Evolutionary conservation across 1,140 invertebrate species (phyloP).

Genomic region (Heliconius hewitsoni): DNA sequence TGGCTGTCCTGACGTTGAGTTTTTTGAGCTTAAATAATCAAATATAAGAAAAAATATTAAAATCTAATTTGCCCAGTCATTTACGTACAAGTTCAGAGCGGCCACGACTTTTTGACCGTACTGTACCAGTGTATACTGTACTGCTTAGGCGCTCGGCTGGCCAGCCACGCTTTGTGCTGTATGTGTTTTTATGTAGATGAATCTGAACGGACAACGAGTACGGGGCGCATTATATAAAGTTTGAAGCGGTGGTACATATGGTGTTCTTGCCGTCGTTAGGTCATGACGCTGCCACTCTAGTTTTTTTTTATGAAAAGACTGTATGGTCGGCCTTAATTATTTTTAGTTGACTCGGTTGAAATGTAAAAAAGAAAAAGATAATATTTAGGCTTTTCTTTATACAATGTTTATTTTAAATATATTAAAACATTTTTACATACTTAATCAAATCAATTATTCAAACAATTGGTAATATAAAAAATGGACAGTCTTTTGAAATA

Average conservation of each 20-base stretch:
- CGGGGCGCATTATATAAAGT: conserved; percentile 26
- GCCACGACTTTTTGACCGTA: neutral
- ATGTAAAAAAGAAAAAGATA: neutral
- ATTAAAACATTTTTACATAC: neutral
- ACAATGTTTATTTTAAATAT: neutral
- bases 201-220: conserved; percentile 27
- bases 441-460: neutral
- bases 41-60: too few species aligned
- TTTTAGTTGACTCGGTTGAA: neutral
- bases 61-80: too few species aligned
- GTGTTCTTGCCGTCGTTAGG: conserved; percentile 29
- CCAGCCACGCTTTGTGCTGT: conserved; percentile 30
- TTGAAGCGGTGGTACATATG: conserved; percentile 20
- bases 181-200: conserved; percentile 33
- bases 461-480: neutral
- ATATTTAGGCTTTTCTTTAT: neutral
- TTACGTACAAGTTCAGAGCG: too few species aligned
- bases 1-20: too few species aligned
- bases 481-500: neutral
- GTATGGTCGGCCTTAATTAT: conserved; percentile 18
- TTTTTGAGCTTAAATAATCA: too few species aligned
- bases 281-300: conserved; percentile 28
- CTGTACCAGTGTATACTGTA: neutral
- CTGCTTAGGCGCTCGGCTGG: conserved; percentile 13
- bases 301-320: conserved; percentile 18